Evolutionary conservation across 2,113 vertebrate genomes (phyloP), one percentile per base, ranked within the genome.

Genomic region (Spermophilus dauricus): DNA sequence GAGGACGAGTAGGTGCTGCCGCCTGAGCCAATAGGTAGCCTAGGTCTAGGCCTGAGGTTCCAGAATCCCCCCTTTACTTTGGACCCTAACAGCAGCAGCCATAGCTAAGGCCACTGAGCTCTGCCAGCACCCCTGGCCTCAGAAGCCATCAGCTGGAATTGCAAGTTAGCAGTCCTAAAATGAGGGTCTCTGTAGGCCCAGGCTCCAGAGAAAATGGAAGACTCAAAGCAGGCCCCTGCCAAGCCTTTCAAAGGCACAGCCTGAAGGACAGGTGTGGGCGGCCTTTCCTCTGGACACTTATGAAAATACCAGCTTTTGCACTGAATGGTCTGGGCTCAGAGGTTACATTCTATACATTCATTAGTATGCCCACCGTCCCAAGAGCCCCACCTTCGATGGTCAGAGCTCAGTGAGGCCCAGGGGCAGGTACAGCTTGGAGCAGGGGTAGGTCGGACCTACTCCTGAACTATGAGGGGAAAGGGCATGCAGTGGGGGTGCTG

Each of bases 41-140:
- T 32, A 6, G 37, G 24, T 83, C 42, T 8, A 13, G 84, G 75
- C 87, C 69, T 48, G 70, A n/a, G 75, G 89, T 34, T 22, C 77
- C 26, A 34, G 76, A 67, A 48, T 32, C 1, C 0, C 87, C n/a
- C 1, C 67, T 82, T 82, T 56, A n/a, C 67, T 30, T 2, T 48
- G 87, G 42, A 73, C 86, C 39, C 92, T 34, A 83, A 37, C 73
- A 78, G 51, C 96, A 96, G 95, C 94, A 85, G 88, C 80, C 34
- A 17, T 14, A 85, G 89, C 96, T 22, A 37, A 76, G 67, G 93
- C 65, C 69, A 18, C 45, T 3, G 4, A 70, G 30, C n/a, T 56
- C 77, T 37, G 48, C 16, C 5, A 26, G 37, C 7, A 7, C 30
- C 42, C 42, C 58, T 48, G 11, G 22, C 56, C 89, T 84, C 63